Base-by-base conservation (phyloP, 2,797 vertebrate genomes). In the Lepidocolaptes lacrymiger region DNA sequence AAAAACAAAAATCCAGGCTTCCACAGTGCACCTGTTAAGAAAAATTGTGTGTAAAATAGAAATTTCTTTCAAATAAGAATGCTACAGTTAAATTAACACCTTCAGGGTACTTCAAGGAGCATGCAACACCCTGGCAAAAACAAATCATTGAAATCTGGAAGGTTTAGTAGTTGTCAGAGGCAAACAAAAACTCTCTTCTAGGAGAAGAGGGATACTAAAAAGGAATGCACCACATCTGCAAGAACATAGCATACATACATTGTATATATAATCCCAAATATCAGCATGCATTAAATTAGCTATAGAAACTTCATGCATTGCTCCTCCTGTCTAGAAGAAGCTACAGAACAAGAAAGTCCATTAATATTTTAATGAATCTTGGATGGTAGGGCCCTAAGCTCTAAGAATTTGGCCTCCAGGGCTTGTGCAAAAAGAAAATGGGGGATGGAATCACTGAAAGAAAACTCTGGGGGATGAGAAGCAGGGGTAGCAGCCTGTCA, bases 331-430 rank as follows among this genome's bases (percentile, higher is more conserved):
- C 79, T 95, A 68, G 75, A 85, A 96, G 72, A 95, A 95, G 87
- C 82, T 92, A 95, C 78, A 52, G 75, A 96, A 93, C 93, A 84
- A 91, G 93, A 96, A 94, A 91, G 81, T 14, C 16, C 62, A 91
- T 96, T 88, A 89, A 78, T 27, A 81, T 93, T 83, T 89, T 94
- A 80, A 95, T 72, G 64, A 95, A 80, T 23, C 22, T 4, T n/a
- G 82, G 43, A 93, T 61, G 49, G 56, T 56, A 94, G 62, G 46
- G 58, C 82, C 36, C 73, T 88, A 72, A 86, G 12, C 54, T 89
- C 30, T 64, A 92, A 61, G 74, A 87, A 95, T 56, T 87, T 61
- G 71, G 64, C 71, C 87, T 80, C 55, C 72, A 75, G 79, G 49
- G 7, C 1, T 10, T 89, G 49, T 2, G 3, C 39, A 87, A 78